These are phyloP conservation scores for Seira ritae DNA, from an alignment of 2,888 invertebrate species.

Conservation along the genomic window DNA sequence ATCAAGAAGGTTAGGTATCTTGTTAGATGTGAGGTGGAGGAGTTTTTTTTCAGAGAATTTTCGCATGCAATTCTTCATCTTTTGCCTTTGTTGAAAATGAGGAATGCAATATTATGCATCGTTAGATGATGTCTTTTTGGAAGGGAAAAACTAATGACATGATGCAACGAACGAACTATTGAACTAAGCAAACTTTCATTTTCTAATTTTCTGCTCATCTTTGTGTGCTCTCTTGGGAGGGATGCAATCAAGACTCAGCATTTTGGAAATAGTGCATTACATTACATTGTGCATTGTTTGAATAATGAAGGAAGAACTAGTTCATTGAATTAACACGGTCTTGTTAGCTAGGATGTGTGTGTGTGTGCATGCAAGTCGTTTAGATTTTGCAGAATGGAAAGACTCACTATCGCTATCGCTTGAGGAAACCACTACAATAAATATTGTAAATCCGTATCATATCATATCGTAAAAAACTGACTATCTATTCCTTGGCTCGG, in stretches of 20 bases:
- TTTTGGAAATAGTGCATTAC: conserved; percentile 3
- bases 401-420: not conserved
- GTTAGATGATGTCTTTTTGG: not conserved
- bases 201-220: conserved; percentile 6
- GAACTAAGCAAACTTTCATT: not conserved
- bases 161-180: not conserved
- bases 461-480: not conserved
- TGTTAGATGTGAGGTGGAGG: not conserved
- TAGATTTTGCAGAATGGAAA: not conserved
- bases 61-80: not conserved
- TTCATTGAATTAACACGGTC: conserved; percentile 11
- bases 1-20: not conserved
- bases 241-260: no score
- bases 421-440: conserved; percentile 11
- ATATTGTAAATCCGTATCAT: conserved; percentile 14
- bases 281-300: not conserved
- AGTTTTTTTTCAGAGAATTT: not conserved
- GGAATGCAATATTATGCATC: no score
- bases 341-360: not conserved
- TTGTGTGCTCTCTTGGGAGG: not conserved
- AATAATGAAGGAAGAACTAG: not conserved
- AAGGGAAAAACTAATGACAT: not conserved
- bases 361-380: not conserved
- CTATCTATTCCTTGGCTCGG: no score
- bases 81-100: not conserved